A percentile compares a stretch with the other conserved stretches of the same genome.
These are phyloP conservation scores for Gobiocypris rarus DNA, from an alignment of 2,113 vertebrate genomes.

Conservation along the genomic window DNA sequence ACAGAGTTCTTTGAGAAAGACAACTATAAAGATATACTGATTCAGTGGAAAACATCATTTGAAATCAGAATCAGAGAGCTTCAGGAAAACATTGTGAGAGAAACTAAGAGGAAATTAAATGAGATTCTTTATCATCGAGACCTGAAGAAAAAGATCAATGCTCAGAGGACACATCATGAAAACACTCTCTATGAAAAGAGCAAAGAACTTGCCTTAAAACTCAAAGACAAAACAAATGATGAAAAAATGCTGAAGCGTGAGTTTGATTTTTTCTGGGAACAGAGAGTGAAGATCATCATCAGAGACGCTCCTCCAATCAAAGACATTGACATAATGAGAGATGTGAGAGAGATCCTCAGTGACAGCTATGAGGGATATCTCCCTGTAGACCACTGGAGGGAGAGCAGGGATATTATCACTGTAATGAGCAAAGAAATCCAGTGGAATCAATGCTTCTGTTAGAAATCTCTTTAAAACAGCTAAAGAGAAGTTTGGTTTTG, in stretches of 20 bases:
- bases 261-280: background rate
- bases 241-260: background rate
- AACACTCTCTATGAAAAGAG: background rate
- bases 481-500: too few species aligned
- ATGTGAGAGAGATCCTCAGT: background rate
- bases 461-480: background rate
- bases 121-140: background rate
- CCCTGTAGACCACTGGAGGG: background rate
- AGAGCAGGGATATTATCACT: background rate
- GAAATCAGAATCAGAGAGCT: background rate
- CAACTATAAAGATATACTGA: background rate
- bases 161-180: background rate
- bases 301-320: background rate
- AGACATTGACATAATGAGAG: slow-evolving; percentile 3
- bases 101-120: background rate
- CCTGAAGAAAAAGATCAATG: background rate
- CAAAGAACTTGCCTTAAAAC: background rate
- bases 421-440: background rate
- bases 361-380: background rate
- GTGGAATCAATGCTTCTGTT: background rate
- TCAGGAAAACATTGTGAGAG: background rate
- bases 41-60: background rate
- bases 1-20: background rate
- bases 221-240: background rate
- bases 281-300: background rate